These are phyloP conservation scores for Trematomus bernacchii DNA, from an alignment of 2,797 vertebrate species.

Conservation along the genomic window DNA sequence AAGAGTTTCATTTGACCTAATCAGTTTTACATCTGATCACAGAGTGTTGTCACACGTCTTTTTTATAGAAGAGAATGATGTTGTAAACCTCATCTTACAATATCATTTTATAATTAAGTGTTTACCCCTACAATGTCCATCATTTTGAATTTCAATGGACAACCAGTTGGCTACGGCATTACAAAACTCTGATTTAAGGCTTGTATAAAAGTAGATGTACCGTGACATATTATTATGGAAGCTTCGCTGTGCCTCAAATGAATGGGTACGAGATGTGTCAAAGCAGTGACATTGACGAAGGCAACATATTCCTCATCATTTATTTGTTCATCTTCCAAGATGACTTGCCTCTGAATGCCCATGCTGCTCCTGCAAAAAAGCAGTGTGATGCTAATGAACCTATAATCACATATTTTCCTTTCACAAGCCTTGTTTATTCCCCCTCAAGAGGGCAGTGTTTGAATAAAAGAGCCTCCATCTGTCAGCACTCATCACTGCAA, in stretches of 20 bases:
- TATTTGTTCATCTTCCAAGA: not conserved
- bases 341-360: conserved; percentile 4
- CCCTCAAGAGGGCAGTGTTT: conserved; percentile 88
- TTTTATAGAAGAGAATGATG: not conserved
- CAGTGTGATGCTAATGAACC: conserved; percentile 30
- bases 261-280: conserved; percentile 26
- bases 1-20: not conserved
- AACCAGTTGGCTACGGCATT: conserved; percentile 16
- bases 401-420: conserved; percentile 6
- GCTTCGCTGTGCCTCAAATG: conserved; percentile 43
- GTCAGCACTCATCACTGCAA: conserved; percentile 63
- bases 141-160: conserved; percentile 5
- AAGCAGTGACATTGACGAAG: not conserved
- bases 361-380: not conserved
- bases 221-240: conserved; percentile 45
- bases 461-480: conserved; percentile 71
- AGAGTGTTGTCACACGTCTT: not conserved
- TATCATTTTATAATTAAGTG: conserved; percentile 37
- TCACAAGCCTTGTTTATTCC: conserved; percentile 53
- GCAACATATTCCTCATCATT: not conserved
- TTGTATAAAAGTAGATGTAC: conserved; percentile 46
- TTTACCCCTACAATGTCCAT: conserved; percentile 15
- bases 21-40: conserved; percentile 8
- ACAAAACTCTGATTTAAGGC: conserved; percentile 50
- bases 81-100: conserved; percentile 24